Evolutionary conservation across 2,113 vertebrate genomes (phyloP).

Genomic region (Lates calcarifer): DNA sequence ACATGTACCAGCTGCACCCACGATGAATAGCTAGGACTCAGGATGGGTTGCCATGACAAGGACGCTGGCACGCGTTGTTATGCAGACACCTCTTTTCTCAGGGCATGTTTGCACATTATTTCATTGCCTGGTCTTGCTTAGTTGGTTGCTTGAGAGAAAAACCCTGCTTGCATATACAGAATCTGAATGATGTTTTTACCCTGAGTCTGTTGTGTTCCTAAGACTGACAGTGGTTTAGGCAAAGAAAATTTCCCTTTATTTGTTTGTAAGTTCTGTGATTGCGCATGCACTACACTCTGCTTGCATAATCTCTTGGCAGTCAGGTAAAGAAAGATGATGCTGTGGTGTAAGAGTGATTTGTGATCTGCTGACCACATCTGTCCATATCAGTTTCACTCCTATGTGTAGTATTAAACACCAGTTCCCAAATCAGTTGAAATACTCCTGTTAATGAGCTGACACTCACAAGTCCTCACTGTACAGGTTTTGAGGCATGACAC

Average conservation of each 20-base stretch:
- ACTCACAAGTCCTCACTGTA: neutral
- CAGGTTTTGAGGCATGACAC: neutral
- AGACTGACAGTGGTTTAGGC: neutral
- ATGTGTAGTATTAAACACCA: neutral
- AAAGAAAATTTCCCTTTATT: neutral
- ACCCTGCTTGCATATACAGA: neutral
- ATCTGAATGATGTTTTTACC: neutral
- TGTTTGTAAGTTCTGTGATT: neutral
- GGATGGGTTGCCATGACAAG: slow-evolving; percentile 74
- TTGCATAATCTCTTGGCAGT: neutral
- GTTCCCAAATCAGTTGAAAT: neutral
- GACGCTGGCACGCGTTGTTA: slow-evolving; percentile 54
- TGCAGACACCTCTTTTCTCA: slow-evolving; percentile 50
- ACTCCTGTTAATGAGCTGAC: neutral
- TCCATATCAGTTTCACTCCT: neutral
- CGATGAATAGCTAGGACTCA: slow-evolving; percentile 53
- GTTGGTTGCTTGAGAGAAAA: slow-evolving; percentile 28
- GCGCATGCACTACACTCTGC: neutral
- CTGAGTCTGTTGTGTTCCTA: neutral
- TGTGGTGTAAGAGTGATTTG: slow-evolving; percentile 6
- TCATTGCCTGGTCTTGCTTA: slow-evolving; percentile 31
- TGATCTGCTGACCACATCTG: neutral
- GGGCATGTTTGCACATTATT: slow-evolving; percentile 66
- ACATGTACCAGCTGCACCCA: slow-evolving; percentile 70
- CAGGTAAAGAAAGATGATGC: neutral